Evolutionary conservation across 1,140 invertebrate species (phyloP).

Genomic region (Zaprionus camerounensis): DNA sequence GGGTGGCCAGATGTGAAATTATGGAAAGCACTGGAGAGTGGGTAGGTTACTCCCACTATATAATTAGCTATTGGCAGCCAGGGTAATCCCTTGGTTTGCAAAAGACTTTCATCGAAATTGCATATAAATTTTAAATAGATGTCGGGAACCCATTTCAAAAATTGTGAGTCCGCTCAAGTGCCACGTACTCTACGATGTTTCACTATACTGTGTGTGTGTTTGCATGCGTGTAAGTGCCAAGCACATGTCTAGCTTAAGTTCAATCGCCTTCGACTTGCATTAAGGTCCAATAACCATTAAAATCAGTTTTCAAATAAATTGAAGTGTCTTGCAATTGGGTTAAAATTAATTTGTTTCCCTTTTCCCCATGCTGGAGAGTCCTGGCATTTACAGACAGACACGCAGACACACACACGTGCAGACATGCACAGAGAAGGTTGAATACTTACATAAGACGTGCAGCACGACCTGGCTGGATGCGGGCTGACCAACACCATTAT

Average conservation of each 20-base stretch:
- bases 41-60: slow-evolving; percentile 17
- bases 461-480: slow-evolving; percentile 86
- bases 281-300: slow-evolving; percentile 68
- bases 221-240: slow-evolving; percentile 22
- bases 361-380: slow-evolving; percentile 34
- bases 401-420: slow-evolving; percentile 1
- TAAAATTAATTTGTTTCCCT: slow-evolving; percentile 79
- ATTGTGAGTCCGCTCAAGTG: slow-evolving; percentile 59
- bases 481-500: slow-evolving; percentile 87
- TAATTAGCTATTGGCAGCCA: slow-evolving; percentile 58
- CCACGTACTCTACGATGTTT: slow-evolving; percentile 1
- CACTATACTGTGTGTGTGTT: slow-evolving; percentile 4
- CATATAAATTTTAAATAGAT: slow-evolving; percentile 79
- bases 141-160: slow-evolving; percentile 70
- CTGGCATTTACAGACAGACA: slow-evolving; percentile 25
- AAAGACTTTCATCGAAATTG: slow-evolving; percentile 60
- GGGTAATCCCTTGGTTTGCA: background rate
- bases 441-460: slow-evolving; percentile 87
- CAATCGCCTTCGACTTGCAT: slow-evolving; percentile 43
- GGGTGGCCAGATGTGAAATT: slow-evolving; percentile 3
- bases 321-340: slow-evolving; percentile 54
- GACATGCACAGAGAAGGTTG: background rate
- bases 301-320: slow-evolving; percentile 81
- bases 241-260: slow-evolving; percentile 37
- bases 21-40: background rate